Base-by-base conservation (phyloP, 2,113 vertebrate genomes). In the Delphinus delphis region DNA sequence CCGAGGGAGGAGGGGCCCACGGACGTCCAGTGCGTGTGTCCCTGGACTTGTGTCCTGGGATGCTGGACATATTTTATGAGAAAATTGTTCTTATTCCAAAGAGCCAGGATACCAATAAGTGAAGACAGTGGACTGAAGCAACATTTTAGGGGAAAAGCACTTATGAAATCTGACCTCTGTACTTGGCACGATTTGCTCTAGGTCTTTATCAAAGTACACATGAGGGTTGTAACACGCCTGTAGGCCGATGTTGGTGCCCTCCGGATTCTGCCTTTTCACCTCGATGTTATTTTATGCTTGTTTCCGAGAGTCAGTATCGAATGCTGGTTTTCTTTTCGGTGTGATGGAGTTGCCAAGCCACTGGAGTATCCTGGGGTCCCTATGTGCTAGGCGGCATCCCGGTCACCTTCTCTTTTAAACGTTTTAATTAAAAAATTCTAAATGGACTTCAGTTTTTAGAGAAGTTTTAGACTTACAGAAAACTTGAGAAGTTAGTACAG, bases 1-100 rank as follows among this genome's bases (percentile, higher is more conserved):
- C 0, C 0, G 17, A n/a, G 12, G 41, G 23, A 0, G 12, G 21
- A 10, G 21, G 8, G 50, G 21, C 4, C 23, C 25, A 1, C 41
- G 0, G 0, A 20, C 1, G 33, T 53, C 55, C 82, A 21, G 10
- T 6, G 3, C 68, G 74, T 87, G 3, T 77, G 80, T 87, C 67
- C 85, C 88, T 60, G 81, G 81, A 41, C 81, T 65, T 1, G 1
- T 12, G 58, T 50, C 47, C 93, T 70, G 3, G 25, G 31, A 17
- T 10, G 15, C 33, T 1, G 1, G 77, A 15, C 0, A 5, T 3
- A 8, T 63, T 63, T 96, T 87, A 82, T 0, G 8, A 23, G 88
- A 93, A 93, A n/a, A 53, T 44, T 3, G 0, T 4, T 0, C 33
- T 82, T 25, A 68, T 74, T 86, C 62, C n/a, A 11, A 25, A 92